Evolutionary conservation across 1,140 invertebrate genomes (phyloP), one percentile per base, ranked within the genome.

Genomic region (Drosophila novamexicana): DNA sequence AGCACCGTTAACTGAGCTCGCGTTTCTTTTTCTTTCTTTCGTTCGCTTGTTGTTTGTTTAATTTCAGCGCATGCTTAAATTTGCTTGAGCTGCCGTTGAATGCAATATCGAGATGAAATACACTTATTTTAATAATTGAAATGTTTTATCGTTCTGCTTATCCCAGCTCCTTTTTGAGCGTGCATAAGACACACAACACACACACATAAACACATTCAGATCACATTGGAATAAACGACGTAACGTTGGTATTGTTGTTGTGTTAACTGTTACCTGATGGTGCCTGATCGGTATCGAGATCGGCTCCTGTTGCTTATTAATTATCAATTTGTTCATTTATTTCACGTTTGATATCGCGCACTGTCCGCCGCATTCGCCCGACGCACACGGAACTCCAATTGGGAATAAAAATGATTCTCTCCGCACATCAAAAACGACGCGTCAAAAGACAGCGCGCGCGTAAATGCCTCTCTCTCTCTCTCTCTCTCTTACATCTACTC

Each of bases 381-480:
- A 75, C 72, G 72, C 75, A 75, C 62, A 75, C 76, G 76, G 61
- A 78, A 78, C 76, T 78, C 76, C 66, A 78, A 78, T 75, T 75
- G 72, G 66, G 73, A 78, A 78, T 78, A 78, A 78, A 75, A 77
- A 77, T 74, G 34, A 73, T 68, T 63, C 64, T 75, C 65, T 75
- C 70, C 49, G 71, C 57, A 44, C 71, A 75, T 75, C 58, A 69
- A 70, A 74, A 75, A 64, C 64, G 59, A 64, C 59, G 54, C 75
- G 71, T 29, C 56, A 49, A 70, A 57, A 32, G 40, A 44, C 44
- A 58, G 45, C 45, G 62, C 54, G 37, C 37, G 56, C 32, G 12
- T 44, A 69, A 67, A 16, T 34, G 45, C 29, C 44, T n/a, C 53
- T 64, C 52, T 14, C 56, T 36, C 53, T 64, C 52, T 14, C 56